phyloP scores from a whole-genome alignment of 2,113 vertebrate species.

The Salvelinus fontinalis region DNA sequence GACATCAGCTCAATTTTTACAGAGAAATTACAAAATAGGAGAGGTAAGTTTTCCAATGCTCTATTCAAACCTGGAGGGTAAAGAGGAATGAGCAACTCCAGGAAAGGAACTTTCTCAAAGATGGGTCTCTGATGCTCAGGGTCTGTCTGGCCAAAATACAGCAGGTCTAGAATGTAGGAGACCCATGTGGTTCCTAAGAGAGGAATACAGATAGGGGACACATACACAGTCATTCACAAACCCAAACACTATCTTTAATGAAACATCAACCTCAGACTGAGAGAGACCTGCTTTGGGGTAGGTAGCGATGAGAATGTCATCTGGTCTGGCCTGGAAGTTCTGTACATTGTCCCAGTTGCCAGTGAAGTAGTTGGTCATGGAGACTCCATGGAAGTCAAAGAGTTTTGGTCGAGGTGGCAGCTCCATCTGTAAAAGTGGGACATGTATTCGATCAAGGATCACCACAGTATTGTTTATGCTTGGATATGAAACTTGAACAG shows the following conservation, averaged over 20 bases:
- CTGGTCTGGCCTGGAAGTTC: conserved; percentile 64
- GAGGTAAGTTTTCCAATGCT: neutral
- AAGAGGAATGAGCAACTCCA: conserved; percentile 52
- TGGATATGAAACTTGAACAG: neutral
- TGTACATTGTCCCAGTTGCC: conserved; percentile 18
- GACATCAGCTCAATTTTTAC: neutral
- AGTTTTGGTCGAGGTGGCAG: conserved; percentile 19
- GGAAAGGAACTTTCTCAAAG: conserved; percentile 71
- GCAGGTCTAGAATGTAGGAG: conserved; percentile 75
- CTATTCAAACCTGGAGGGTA: conserved; percentile 17
- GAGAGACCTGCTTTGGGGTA: conserved; percentile 76
- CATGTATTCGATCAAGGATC: neutral
- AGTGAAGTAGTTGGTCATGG: conserved; percentile 29
- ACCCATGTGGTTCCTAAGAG: conserved; percentile 78
- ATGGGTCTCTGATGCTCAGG: conserved; percentile 64
- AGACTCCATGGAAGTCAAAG: conserved; percentile 54
- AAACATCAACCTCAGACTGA: neutral
- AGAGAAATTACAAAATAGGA: neutral
- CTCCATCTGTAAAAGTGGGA: conserved; percentile 1
- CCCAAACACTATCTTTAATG: too few species aligned
- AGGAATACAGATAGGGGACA: neutral
- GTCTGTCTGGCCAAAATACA: conserved; percentile 61
- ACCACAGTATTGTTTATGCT: neutral
- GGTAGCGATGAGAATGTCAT: conserved; percentile 74
- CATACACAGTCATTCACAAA: neutral